Evolutionary conservation across 1,140 invertebrate genomes (phyloP).

Genomic region (Sycobia sp.): DNA sequence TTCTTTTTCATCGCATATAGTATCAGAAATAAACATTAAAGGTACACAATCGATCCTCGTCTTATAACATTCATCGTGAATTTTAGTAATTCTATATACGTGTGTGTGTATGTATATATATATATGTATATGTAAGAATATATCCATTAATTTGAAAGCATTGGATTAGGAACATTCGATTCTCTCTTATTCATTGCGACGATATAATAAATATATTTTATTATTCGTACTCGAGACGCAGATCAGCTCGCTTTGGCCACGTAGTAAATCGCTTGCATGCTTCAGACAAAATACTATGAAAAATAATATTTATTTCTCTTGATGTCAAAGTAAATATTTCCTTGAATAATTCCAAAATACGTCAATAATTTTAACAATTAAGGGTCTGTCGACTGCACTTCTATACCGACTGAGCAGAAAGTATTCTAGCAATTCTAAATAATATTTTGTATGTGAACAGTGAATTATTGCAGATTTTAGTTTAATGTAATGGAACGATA

Average conservation of each 20-base stretch:
- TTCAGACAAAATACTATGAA: no score
- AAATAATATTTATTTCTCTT: no score
- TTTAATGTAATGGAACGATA: no score
- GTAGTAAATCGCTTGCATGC: slow-evolving; percentile 8
- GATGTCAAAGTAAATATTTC: no score
- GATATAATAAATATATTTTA: slow-evolving; percentile 5
- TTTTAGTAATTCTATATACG: slow-evolving; percentile 36
- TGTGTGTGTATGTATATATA: no score
- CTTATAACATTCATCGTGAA: slow-evolving; percentile 31
- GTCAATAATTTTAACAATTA: no score
- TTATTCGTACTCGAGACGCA: slow-evolving; percentile 9
- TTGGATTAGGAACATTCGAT: slow-evolving; percentile 52
- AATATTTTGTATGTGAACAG: no score
- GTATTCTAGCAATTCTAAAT: no score
- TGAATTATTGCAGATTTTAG: no score
- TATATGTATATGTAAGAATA: slow-evolving; percentile 43
- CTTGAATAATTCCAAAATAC: no score
- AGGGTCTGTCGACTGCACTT: no score
- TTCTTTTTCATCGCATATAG: not conserved
- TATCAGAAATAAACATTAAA: slow-evolving; percentile 28
- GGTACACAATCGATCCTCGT: slow-evolving; percentile 19
- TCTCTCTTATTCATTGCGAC: slow-evolving; percentile 24
- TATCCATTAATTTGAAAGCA: slow-evolving; percentile 47
- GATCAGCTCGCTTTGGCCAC: slow-evolving; percentile 28
- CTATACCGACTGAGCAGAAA: no score